A percentile compares a stretch with the other conserved stretches of the same genome.
phyloP scores from a whole-genome alignment of 2,888 invertebrate species.

The Ormyrus nitidulus region DNA sequence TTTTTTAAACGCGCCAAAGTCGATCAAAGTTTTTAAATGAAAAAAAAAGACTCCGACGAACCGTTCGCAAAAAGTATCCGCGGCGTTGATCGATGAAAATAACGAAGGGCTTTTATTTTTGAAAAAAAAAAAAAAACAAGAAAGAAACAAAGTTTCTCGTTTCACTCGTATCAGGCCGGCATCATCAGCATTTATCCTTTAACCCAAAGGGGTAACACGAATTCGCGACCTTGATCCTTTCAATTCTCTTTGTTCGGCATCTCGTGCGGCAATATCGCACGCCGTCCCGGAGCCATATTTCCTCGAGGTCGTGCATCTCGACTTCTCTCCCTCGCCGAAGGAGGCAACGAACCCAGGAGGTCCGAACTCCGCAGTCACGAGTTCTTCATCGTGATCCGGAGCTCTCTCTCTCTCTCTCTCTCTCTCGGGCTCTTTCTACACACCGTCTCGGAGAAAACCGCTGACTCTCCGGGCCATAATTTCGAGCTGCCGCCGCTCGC shows the following conservation, averaged over 20 bases:
- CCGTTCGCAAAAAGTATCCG: no score
- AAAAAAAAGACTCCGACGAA: no score
- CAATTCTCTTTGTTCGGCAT: neutral
- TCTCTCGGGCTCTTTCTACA: neutral
- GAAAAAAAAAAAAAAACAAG: no score
- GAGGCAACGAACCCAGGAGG: constrained; percentile 27
- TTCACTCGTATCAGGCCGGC: no score
- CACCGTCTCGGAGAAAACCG: neutral
- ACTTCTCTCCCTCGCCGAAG: neutral
- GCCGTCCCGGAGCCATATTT: neutral
- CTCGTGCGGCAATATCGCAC: no score
- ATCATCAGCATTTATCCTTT: neutral
- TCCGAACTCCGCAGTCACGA: constrained; percentile 34
- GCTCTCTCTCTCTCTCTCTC: neutral
- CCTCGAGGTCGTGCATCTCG: constrained; percentile 3
- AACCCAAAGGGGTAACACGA: neutral
- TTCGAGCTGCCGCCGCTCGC: no score
- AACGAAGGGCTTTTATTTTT: no score
- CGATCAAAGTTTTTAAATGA: no score
- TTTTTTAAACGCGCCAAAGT: no score
- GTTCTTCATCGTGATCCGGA: constrained; percentile 31
- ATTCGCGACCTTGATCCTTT: neutral
- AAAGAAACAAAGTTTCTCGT: no score
- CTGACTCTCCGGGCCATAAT: neutral
- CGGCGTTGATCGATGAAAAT: no score